Evolutionary conservation across 2,888 invertebrate species (phyloP).

Genomic region (Brachyptera risi): DNA sequence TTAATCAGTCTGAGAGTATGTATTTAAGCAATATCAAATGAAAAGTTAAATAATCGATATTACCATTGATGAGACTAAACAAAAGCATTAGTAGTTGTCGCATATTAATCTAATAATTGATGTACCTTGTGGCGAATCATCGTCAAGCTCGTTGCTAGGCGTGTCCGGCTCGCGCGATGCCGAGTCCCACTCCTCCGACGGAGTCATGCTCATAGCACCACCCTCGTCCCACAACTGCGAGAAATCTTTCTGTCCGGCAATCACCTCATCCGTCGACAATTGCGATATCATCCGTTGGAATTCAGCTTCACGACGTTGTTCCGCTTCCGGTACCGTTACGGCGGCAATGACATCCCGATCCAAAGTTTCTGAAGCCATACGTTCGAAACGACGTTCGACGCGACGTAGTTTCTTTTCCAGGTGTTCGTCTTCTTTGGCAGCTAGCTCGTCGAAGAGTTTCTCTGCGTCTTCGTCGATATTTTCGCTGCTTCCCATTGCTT

Average conservation of each 20-base stretch:
- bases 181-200: constrained; percentile 35
- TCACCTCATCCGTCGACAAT: constrained; percentile 50
- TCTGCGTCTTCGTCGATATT: constrained; percentile 43
- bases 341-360: constrained; percentile 42
- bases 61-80: too few species aligned
- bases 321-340: constrained; percentile 43
- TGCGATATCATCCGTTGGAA: constrained; percentile 50
- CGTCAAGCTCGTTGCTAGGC: constrained; percentile 34
- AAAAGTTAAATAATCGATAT: too few species aligned
- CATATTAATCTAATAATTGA: too few species aligned
- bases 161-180: constrained; percentile 33
- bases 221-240: constrained; percentile 48
- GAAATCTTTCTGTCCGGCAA: constrained; percentile 49
- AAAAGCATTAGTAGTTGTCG: too few species aligned
- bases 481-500: constrained; percentile 39
- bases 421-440: constrained; percentile 34
- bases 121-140: constrained; percentile 49
- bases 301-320: constrained; percentile 44
- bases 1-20: too few species aligned
- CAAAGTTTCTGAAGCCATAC: constrained; percentile 49
- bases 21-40: too few species aligned
- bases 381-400: constrained; percentile 50
- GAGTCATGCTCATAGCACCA: constrained; percentile 27
- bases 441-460: not conserved
- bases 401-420: constrained; percentile 45